Base-by-base conservation (phyloP, 1,140 invertebrate species). In the Tetragonula clypearis region DNA sequence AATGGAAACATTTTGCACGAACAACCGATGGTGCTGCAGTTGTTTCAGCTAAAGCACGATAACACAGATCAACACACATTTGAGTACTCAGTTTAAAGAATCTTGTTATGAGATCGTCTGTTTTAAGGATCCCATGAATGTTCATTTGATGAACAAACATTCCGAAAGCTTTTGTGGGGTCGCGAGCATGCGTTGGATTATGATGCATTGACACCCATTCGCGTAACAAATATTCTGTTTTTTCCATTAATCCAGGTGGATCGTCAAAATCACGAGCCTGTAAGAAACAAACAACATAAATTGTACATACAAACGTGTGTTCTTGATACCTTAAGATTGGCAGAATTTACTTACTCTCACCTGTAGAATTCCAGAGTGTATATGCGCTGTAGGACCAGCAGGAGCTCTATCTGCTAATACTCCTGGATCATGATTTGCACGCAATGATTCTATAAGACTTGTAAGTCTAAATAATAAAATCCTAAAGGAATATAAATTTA, bases 1-100 rank as follows among this genome's bases (percentile, higher is more conserved):
- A 99, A 85, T 98, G 97, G 94, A 99, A 99, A 94, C 99, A 99
- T 94, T 99, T 99, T 55, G 98, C 97, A 84, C 98, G 96, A 21
- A 97, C 95, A 79, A 98, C 95, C 2, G 96, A 94, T 62, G 96
- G 95, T 58, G 95, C 95, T n/a, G 96, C 92, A 81, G 95, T 95
- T 8, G 93, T 90, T 87, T 97, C 96, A 26, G 95, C 92, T 21
- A 98, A 93, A 9, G 96, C 95, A 82, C 98, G 96, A 94, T 99
- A 99, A 75, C 98, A 98, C 72, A 99, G 96, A 92, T 99, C 99
- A 0, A 99, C 98, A 94, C 99, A 99, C 96, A 99, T 97, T 93
- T 99, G 98, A 0, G 98, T 99, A 75, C 98, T 99, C 30, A 99
- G 96, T 53, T 99, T 97, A 96, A 99, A 99, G 95, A 99, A 99